Evolutionary conservation across 2,113 vertebrate genomes (phyloP).

Genomic region (Drymodes brunneopygia): DNA sequence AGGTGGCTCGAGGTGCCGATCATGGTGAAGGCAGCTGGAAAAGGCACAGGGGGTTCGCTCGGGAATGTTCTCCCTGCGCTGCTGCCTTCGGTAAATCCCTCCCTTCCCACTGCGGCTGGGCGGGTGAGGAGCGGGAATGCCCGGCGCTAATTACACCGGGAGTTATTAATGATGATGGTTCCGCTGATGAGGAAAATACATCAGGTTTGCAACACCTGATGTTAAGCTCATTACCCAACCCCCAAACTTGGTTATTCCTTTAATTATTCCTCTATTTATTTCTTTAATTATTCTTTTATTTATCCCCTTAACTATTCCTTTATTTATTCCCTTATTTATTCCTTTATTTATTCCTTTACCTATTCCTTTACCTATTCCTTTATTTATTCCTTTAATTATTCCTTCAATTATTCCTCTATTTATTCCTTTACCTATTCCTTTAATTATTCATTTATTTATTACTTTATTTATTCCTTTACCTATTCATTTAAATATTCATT

Average conservation of each 20-base stretch:
- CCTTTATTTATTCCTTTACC: not conserved
- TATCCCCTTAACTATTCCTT: too few relatives aligned
- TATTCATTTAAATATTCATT: too few relatives aligned
- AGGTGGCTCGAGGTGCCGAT: constrained; percentile 97
- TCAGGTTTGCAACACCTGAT: not conserved
- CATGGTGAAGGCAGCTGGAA: constrained; percentile 97
- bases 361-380: not conserved
- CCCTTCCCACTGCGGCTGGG: not conserved
- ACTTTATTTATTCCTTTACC: too few relatives aligned
- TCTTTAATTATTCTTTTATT: too few relatives aligned
- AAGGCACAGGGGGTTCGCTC: not conserved
- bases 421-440: too few relatives aligned
- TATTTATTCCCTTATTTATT: not conserved
- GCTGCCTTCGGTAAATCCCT: not conserved
- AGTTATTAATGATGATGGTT: not conserved
- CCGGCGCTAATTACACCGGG: not conserved
- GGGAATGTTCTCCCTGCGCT: not conserved
- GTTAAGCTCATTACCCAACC: not conserved
- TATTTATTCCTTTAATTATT: not conserved
- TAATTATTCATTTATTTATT: too few relatives aligned
- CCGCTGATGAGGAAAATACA: not conserved
- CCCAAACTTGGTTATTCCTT: not conserved
- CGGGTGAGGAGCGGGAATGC: not conserved
- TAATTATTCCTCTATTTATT: not conserved
- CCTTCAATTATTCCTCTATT: too few relatives aligned